Conservation (phyloP, 2,888 invertebrate genomes). For the Prosopocoilus inquinatus region DNA sequence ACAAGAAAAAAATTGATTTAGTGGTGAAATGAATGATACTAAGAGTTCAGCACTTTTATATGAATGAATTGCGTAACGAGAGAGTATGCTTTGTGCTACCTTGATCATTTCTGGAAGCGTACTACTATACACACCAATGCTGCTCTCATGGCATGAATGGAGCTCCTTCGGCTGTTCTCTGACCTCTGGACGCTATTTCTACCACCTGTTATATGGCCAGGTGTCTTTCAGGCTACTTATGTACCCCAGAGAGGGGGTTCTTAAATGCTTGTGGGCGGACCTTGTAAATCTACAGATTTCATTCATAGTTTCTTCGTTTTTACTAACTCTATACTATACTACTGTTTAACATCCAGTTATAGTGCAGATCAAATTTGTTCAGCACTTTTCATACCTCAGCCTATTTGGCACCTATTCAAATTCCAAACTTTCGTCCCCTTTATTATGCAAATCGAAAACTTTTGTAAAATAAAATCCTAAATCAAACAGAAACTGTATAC, state of each 20-base stretch:
- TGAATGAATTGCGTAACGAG: conserved; percentile 42
- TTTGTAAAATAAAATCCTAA: background rate
- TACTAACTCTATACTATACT: conserved; percentile 30
- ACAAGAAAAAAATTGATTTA: no score
- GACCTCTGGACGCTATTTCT: conserved; percentile 52
- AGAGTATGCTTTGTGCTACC: conserved; percentile 38
- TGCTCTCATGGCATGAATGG: conserved; percentile 42
- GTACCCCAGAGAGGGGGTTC: conserved; percentile 36
- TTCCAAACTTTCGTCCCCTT: background rate
- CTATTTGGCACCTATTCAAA: no score
- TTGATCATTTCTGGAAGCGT: conserved; percentile 42
- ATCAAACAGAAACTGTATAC: no score
- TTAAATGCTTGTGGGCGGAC: conserved; percentile 39
- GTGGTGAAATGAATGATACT: background rate
- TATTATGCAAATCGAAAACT: background rate
- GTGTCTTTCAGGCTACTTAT: conserved; percentile 46
- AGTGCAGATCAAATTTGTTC: background rate
- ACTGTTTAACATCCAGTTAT: background rate
- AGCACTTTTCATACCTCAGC: background rate
- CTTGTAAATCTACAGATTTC: conserved; percentile 37
- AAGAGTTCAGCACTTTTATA: conserved; percentile 7
- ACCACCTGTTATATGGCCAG: conserved; percentile 48
- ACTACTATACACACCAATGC: conserved; percentile 35
- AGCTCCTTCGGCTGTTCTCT: conserved; percentile 26
- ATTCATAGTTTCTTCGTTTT: conserved; percentile 35